A percentile compares a stretch with the other conserved stretches of the same genome.
These are phyloP conservation scores for Eupithecia tripunctaria DNA, from an alignment of 2,888 invertebrate species.

Conservation along the genomic window DNA sequence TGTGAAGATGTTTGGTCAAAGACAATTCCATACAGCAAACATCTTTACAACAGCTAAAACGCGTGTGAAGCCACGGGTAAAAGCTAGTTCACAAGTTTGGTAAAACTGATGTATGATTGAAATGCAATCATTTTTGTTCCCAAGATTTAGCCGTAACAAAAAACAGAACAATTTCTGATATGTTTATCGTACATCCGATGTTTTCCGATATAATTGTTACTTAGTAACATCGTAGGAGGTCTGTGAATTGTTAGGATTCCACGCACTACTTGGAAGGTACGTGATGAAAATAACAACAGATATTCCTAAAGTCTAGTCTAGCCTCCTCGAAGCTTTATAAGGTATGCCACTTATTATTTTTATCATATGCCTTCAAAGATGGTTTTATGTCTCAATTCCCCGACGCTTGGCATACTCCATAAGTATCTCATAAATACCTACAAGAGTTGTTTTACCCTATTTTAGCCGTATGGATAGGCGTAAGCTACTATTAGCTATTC, in stretches of 20 bases:
- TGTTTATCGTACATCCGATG: slow-evolving; percentile 10
- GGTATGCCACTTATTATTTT: background rate
- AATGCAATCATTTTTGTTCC: slow-evolving; percentile 5
- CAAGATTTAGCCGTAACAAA: slow-evolving; percentile 17
- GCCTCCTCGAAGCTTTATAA: background rate
- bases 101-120: background rate
- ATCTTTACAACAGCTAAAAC: no score
- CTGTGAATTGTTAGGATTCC: slow-evolving; percentile 32
- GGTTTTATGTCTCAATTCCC: background rate
- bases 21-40: no score
- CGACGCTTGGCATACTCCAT: background rate
- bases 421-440: background rate
- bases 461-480: background rate
- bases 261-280: slow-evolving; percentile 31
- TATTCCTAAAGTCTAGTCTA: slow-evolving; percentile 1
- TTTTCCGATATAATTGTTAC: slow-evolving; percentile 23
- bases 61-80: no score
- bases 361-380: background rate
- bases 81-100: background rate
- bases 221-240: slow-evolving; percentile 35
- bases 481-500: background rate
- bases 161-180: slow-evolving; percentile 14
- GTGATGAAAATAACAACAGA: slow-evolving; percentile 29
- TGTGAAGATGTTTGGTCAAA: no score
- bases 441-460: background rate